phyloP scores from a whole-genome alignment of 2,888 invertebrate species.

The Acrocyrtus sp. region DNA sequence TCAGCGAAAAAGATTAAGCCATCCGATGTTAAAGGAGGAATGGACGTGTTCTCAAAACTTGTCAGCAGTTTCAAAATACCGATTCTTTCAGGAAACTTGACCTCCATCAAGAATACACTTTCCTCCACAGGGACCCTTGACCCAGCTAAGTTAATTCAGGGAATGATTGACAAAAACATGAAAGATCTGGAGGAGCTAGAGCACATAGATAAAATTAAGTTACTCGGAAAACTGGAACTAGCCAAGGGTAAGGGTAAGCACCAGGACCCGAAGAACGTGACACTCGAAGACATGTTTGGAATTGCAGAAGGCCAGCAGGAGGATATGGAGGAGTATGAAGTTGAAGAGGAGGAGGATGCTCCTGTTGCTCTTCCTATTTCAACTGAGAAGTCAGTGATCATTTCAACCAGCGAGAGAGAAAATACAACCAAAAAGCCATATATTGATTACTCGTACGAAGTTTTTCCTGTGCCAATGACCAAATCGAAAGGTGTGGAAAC shows the following conservation, averaged over 20 bases:
- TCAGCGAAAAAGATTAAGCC: no score
- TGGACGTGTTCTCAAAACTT: no score
- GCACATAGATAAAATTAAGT: no score
- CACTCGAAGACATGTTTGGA: conserved; percentile 15
- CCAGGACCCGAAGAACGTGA: not conserved
- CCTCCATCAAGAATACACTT: no score
- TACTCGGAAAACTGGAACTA: not conserved
- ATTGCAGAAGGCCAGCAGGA: conserved; percentile 2
- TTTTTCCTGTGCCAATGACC: conserved; percentile 4
- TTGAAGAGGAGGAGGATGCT: no score
- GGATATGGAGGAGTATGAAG: not conserved
- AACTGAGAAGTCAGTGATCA: not conserved
- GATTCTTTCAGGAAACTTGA: no score
- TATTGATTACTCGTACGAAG: conserved; percentile 2
- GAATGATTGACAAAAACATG: not conserved
- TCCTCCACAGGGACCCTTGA: not conserved
- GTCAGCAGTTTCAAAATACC: no score
- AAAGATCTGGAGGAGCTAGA: not conserved
- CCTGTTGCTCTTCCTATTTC: no score
- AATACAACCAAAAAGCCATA: conserved; percentile 4
- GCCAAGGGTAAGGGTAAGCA: not conserved
- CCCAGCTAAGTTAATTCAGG: not conserved
- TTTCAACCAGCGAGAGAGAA: not conserved
- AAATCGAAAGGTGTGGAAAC: not conserved
- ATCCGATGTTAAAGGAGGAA: no score